Evolutionary conservation across 2,888 invertebrate species (phyloP).

Genomic region (Priocnemis perturbator): DNA sequence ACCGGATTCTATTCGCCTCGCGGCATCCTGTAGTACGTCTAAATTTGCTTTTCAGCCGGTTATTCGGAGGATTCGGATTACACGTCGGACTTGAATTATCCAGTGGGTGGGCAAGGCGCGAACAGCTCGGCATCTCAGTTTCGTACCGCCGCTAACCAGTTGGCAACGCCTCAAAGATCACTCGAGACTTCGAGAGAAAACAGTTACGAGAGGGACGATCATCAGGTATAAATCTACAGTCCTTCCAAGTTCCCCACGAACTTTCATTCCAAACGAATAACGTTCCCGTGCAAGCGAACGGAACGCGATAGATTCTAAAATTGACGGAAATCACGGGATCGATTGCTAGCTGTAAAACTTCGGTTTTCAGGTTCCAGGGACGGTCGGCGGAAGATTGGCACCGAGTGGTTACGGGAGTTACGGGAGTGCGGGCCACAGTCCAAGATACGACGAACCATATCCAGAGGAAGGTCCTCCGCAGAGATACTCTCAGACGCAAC

Average conservation of each 20-base stretch:
- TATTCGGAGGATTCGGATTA: constrained; percentile 98
- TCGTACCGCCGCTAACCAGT: constrained; percentile 85
- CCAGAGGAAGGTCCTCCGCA: constrained; percentile 67
- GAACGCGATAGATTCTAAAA: no score
- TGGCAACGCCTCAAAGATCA: constrained; percentile 87
- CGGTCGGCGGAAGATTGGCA: constrained; percentile 58
- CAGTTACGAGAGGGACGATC: constrained; percentile 89
- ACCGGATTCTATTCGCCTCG: no score
- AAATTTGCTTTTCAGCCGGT: constrained; percentile 82
- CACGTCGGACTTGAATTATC: constrained; percentile 96
- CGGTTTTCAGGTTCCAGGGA: constrained; percentile 63
- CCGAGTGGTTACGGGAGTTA: constrained; percentile 71
- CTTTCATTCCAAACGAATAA: neutral
- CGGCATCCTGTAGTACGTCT: no score
- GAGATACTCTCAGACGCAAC: constrained; percentile 64
- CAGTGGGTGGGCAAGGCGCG: constrained; percentile 88
- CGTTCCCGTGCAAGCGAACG: neutral
- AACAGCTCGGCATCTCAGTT: constrained; percentile 95
- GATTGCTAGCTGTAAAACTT: neutral
- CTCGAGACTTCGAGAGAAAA: constrained; percentile 88
- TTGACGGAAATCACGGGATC: no score
- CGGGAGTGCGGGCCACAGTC: constrained; percentile 74
- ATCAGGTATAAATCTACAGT: constrained; percentile 71
- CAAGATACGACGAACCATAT: constrained; percentile 69
- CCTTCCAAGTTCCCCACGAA: neutral